Evolutionary conservation across 2,888 invertebrate genomes (phyloP).

Genomic region (Epinotia bilunana): DNA sequence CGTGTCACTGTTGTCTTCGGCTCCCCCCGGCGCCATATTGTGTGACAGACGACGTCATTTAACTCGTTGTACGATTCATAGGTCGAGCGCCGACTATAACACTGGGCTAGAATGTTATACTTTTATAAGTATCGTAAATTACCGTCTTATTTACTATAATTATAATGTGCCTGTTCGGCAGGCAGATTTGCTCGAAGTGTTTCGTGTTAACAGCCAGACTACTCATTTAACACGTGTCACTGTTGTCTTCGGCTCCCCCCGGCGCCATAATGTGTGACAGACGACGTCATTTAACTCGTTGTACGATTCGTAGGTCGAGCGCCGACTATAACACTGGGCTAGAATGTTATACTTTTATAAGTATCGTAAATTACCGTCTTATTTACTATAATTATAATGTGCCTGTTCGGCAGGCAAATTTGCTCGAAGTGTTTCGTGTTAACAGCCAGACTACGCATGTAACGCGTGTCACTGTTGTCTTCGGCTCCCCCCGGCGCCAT

Average conservation of each 20-base stretch:
- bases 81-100: not conserved
- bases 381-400: too few species aligned
- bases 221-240: too few species aligned
- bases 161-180: too few species aligned
- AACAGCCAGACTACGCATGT: not conserved
- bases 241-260: too few species aligned
- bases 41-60: not conserved
- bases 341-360: not conserved
- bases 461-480: not conserved
- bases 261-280: too few species aligned
- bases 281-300: not conserved
- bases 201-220: too few species aligned
- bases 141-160: too few species aligned
- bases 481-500: not conserved
- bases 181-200: too few species aligned
- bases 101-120: not conserved
- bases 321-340: not conserved
- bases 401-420: not conserved
- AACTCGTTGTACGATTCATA: not conserved
- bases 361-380: too few species aligned
- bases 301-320: not conserved
- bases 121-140: too few species aligned
- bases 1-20: too few species aligned
- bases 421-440: not conserved
- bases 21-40: too few species aligned